Conservation (phyloP, 2,888 invertebrate species). For the Drosophila imparisetae region DNA sequence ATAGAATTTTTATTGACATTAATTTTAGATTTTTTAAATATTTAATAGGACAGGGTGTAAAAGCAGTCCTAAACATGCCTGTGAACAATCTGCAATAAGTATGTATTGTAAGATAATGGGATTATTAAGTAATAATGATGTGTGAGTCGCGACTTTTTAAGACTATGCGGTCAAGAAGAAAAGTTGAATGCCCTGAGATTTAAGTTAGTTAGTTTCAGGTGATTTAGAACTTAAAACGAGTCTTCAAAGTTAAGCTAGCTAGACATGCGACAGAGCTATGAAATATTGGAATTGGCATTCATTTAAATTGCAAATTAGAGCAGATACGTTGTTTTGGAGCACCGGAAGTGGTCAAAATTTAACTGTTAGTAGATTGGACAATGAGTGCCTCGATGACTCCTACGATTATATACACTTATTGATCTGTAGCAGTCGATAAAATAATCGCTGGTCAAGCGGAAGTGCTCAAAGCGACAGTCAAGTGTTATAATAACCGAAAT, state of each 20-base stretch:
- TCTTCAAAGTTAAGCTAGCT: conserved; percentile 23
- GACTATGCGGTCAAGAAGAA: conserved; percentile 30
- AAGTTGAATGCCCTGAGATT: conserved; percentile 72
- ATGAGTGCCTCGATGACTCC: conserved; percentile 39
- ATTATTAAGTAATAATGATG: conserved; percentile 27
- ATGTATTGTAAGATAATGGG: conserved; percentile 38
- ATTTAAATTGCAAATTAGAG: conserved; percentile 66
- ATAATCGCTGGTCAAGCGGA: conserved; percentile 53
- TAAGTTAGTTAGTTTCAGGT: conserved; percentile 43
- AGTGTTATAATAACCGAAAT: conserved; percentile 68
- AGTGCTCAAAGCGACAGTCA: conserved; percentile 60
- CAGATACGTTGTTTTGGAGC: conserved; percentile 24
- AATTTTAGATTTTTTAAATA: neutral
- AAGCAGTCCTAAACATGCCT: conserved; percentile 34
- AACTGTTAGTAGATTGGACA: conserved; percentile 9
- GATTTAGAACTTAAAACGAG: conserved; percentile 65
- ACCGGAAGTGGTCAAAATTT: conserved; percentile 60
- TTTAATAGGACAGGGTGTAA: conserved; percentile 3
- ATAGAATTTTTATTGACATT: neutral
- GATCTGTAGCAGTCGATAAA: conserved; percentile 35
- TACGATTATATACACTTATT: conserved; percentile 12
- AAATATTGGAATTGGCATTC: conserved; percentile 10
- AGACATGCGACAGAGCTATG: conserved; percentile 18
- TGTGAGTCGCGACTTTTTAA: neutral
- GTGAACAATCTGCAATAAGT: conserved; percentile 37